Conservation (phyloP, 2,797 vertebrate genomes). For the Lepilemur septentrionalis region DNA sequence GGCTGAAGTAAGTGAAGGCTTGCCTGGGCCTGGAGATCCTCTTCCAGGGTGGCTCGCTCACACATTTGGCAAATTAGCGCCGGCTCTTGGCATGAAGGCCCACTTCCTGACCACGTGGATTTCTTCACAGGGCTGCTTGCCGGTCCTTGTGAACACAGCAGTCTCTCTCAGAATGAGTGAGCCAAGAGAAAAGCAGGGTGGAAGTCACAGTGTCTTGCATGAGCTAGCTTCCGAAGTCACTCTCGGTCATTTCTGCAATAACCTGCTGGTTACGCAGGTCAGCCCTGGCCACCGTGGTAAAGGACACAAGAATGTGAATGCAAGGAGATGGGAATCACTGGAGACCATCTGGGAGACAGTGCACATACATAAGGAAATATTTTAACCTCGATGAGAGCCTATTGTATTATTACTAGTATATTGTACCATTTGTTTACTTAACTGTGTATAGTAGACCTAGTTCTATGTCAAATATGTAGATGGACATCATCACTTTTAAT, state of each 20-base stretch:
- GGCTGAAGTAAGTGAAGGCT: background rate
- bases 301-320: background rate
- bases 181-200: background rate
- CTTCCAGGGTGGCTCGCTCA: background rate
- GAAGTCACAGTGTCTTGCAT: background rate
- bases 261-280: background rate
- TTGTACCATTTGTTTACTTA: background rate
- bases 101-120: background rate
- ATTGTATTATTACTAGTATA: too few relatives aligned
- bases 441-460: background rate
- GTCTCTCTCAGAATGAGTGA: background rate
- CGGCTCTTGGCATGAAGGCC: background rate
- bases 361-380: background rate
- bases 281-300: too few relatives aligned
- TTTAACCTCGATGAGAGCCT: background rate
- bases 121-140: background rate
- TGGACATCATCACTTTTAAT: background rate
- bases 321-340: background rate
- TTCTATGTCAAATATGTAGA: background rate
- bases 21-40: fast-evolving
- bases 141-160: background rate
- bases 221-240: too few relatives aligned
- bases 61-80: background rate
- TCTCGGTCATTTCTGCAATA: background rate
- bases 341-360: background rate